A percentile compares a stretch with the other conserved stretches of the same genome.
Evolutionary conservation across 2,113 vertebrate species (phyloP).

Genomic region (Glaucidium brasilianum): DNA sequence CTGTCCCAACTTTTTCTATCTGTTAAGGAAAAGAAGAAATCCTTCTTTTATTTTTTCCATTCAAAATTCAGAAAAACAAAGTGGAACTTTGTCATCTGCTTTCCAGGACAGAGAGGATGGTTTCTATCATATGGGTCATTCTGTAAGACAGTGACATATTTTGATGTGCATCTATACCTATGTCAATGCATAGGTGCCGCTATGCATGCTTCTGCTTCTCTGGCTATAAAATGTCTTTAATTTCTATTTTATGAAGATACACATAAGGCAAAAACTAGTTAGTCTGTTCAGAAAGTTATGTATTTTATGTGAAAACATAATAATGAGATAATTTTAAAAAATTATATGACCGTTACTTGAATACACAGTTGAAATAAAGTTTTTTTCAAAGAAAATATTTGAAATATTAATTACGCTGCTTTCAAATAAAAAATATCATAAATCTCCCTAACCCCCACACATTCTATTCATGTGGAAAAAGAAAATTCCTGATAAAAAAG

Average conservation of each 20-base stretch:
- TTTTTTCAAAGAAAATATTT: background rate
- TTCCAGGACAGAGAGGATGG: background rate
- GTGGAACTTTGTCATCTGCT: background rate
- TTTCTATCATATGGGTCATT: background rate
- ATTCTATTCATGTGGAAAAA: background rate
- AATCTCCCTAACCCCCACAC: rapidly evolving
- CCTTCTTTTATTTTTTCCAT: background rate
- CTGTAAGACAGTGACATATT: background rate
- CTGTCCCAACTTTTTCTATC: background rate
- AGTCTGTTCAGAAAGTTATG: background rate
- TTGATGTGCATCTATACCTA: background rate
- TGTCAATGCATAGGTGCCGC: background rate
- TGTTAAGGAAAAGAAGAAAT: background rate
- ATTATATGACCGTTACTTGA: background rate
- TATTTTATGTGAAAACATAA: background rate
- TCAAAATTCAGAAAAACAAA: background rate
- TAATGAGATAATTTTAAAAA: background rate
- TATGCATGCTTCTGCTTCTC: background rate
- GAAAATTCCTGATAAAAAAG: background rate
- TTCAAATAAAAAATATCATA: background rate
- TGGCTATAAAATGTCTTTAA: background rate
- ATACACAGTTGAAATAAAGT: background rate
- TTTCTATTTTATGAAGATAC: background rate
- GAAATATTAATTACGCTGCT: background rate
- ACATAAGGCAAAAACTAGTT: background rate